A percentile compares a stretch with the other conserved stretches of the same genome.
Conservation (phyloP, 2,113 vertebrate genomes). For the Petromus typicus region DNA sequence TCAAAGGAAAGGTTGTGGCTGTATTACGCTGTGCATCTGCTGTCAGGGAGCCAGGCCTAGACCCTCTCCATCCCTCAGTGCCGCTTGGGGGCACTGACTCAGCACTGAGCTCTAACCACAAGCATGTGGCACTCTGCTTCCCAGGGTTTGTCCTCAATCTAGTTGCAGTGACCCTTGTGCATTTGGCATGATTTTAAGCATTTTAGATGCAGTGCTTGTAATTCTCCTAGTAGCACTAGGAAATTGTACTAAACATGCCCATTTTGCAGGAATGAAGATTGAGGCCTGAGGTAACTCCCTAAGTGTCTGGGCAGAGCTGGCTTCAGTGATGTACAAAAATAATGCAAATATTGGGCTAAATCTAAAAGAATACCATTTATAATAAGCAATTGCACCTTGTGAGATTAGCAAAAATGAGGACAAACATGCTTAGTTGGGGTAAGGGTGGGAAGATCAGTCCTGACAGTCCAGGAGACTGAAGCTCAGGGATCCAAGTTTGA, state of each 20-base stretch:
- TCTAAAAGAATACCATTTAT: not conserved
- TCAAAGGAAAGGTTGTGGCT: not conserved
- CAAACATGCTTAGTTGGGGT: not conserved
- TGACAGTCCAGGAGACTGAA: not conserved
- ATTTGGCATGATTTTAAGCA: not conserved
- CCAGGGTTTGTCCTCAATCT: rapidly evolving
- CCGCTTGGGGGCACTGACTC: not conserved
- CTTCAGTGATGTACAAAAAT: not conserved
- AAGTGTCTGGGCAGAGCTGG: not conserved
- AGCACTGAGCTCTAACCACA: rapidly evolving
- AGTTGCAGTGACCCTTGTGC: rapidly evolving
- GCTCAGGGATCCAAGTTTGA: not conserved
- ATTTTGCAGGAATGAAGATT: not conserved
- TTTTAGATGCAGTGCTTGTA: rapidly evolving
- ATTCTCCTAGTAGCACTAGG: not conserved
- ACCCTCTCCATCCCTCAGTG: not conserved
- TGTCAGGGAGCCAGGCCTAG: not conserved
- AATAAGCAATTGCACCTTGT: not conserved
- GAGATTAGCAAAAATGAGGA: not conserved
- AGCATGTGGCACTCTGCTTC: too few relatives aligned
- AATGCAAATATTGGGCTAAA: not conserved
- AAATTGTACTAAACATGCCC: too few relatives aligned
- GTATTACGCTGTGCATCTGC: not conserved
- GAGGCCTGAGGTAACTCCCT: not conserved
- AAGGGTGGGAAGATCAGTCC: too few relatives aligned